phyloP scores from a whole-genome alignment of 2,888 invertebrate species.

The Eupeodes latifasciatus region DNA sequence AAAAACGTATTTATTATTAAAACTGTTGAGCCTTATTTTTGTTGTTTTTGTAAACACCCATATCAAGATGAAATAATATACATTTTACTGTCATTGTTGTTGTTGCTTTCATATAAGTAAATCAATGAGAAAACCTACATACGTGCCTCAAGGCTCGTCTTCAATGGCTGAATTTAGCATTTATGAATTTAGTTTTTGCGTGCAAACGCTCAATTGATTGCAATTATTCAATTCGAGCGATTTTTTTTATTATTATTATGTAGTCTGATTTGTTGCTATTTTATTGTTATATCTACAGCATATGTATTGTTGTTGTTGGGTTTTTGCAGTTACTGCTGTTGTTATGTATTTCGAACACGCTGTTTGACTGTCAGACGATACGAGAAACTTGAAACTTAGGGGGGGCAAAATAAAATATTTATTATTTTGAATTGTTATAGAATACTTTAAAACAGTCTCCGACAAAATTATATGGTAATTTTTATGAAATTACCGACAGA shows the following conservation, averaged over 20 bases:
- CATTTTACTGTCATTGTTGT: too few relatives aligned
- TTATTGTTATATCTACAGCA: slow-evolving; percentile 11
- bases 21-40: slow-evolving; percentile 13
- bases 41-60: slow-evolving; percentile 5
- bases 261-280: slow-evolving; percentile 41
- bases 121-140: background rate
- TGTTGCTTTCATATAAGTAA: background rate
- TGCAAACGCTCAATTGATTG: slow-evolving; percentile 62
- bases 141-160: slow-evolving; percentile 17
- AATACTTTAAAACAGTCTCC: slow-evolving; percentile 9
- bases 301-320: too few relatives aligned
- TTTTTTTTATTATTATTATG: slow-evolving; percentile 11
- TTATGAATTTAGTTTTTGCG: slow-evolving; percentile 41
- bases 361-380: background rate
- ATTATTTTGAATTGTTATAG: background rate
- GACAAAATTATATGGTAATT: background rate
- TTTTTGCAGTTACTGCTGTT: background rate
- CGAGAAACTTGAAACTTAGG: background rate
- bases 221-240: slow-evolving; percentile 63
- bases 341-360: background rate
- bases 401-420: slow-evolving; percentile 13
- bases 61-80: slow-evolving; percentile 4
- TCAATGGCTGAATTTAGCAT: slow-evolving; percentile 18
- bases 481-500: too few relatives aligned
- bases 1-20: slow-evolving; percentile 11